Conservation (phyloP, 2,888 invertebrate genomes). For the Macrosoma leucophasiata region DNA sequence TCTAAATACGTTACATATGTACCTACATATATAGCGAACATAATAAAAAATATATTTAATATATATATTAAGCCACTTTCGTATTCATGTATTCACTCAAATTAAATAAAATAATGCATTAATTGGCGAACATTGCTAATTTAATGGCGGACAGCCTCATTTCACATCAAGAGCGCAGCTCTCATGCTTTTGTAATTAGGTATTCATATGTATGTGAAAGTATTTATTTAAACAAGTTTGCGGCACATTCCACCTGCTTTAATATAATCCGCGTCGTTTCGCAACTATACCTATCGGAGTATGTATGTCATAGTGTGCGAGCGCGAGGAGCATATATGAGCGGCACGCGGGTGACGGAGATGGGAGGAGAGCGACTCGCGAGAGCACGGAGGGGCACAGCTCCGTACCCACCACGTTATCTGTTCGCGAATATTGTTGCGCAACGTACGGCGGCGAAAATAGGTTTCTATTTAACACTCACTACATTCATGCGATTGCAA, state of each 20-base stretch:
- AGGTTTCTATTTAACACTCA: slow-evolving; percentile 45
- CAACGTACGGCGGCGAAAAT: slow-evolving; percentile 64
- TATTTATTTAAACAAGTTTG: slow-evolving; percentile 71
- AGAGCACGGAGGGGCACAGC: slow-evolving; percentile 62
- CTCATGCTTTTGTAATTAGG: too few relatives aligned
- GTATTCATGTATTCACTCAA: too few relatives aligned
- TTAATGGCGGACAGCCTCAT: too few relatives aligned
- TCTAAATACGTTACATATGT: too few relatives aligned
- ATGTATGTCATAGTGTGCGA: slow-evolving; percentile 66
- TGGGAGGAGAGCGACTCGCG: slow-evolving; percentile 59
- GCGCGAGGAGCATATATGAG: slow-evolving; percentile 36
- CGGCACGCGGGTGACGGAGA: slow-evolving; percentile 32
- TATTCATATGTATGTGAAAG: slow-evolving; percentile 63
- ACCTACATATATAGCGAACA: too few relatives aligned
- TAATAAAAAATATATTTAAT: too few relatives aligned
- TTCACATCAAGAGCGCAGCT: too few relatives aligned
- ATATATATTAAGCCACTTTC: too few relatives aligned
- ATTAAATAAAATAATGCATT: too few relatives aligned
- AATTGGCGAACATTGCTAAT: too few relatives aligned
- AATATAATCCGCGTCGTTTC: slow-evolving; percentile 73
- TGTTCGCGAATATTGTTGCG: slow-evolving; percentile 72
- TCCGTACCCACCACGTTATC: slow-evolving; percentile 59
- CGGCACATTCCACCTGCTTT: slow-evolving; percentile 71
- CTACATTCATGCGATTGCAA: slow-evolving; percentile 32
- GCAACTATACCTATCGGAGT: slow-evolving; percentile 62